These are phyloP conservation scores for Gambusia holbrooki DNA, from an alignment of 2,113 vertebrate species.

Conservation along the genomic window DNA sequence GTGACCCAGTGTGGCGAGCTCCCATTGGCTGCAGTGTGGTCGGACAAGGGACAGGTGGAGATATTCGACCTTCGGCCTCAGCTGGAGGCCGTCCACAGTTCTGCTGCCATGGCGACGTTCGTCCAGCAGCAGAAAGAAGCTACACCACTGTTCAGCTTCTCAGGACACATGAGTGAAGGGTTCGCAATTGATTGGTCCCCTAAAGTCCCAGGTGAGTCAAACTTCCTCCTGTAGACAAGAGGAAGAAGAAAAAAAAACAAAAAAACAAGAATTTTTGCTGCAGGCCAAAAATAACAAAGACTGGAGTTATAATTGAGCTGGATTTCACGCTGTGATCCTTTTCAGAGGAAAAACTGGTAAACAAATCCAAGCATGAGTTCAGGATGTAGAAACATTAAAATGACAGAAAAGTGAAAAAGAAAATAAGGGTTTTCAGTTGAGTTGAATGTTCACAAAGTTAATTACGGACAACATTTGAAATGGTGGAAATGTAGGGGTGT, in stretches of 20 bases:
- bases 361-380: neutral
- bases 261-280: too few species aligned
- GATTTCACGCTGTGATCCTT: neutral
- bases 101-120: conserved; percentile 83
- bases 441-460: neutral
- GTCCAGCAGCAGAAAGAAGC: conserved; percentile 83
- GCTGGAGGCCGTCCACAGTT: conserved; percentile 84
- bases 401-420: neutral
- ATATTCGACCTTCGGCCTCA: conserved; percentile 84
- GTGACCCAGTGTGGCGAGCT: conserved; percentile 78
- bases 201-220: conserved; percentile 82
- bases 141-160: conserved; percentile 84
- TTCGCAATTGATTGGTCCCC: conserved; percentile 91
- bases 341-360: neutral
- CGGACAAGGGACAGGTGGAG: conserved; percentile 90
- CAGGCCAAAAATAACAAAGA: too few species aligned
- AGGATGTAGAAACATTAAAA: neutral
- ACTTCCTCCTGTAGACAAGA: neutral
- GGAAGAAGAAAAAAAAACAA: too few species aligned
- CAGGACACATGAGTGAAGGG: conserved; percentile 91
- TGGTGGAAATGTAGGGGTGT: too few species aligned
- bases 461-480: too few species aligned
- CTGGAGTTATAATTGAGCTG: neutral
- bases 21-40: conserved; percentile 87
- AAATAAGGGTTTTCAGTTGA: neutral